Evolutionary conservation across 2,113 vertebrate genomes (phyloP).

Genomic region (Lagopus leucura): DNA sequence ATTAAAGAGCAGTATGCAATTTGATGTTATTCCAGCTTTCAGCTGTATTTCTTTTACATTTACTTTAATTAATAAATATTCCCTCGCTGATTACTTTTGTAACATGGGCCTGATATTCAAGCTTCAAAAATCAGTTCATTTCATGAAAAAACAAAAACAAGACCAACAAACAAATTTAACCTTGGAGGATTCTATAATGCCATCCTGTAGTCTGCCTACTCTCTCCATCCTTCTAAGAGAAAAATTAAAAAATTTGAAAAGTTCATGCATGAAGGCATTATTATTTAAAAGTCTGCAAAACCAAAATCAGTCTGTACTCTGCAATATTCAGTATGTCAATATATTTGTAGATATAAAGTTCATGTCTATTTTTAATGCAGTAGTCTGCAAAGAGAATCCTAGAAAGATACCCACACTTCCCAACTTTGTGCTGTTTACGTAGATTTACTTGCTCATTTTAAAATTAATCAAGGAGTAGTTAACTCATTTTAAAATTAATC

Average conservation of each 20-base stretch:
- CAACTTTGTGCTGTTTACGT: neutral
- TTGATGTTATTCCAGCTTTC: conserved; percentile 35
- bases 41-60: neutral
- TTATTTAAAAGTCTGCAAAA: neutral
- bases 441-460: neutral
- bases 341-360: neutral
- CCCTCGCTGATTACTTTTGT: neutral
- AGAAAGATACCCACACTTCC: neutral
- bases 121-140: conserved; percentile 12
- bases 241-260: neutral
- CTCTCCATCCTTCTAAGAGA: neutral
- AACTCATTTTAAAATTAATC: neutral
- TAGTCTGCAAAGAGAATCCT: neutral
- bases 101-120: conserved; percentile 20
- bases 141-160: neutral
- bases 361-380: neutral
- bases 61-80: conserved; percentile 24
- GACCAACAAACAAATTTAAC: neutral
- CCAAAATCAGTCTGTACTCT: neutral
- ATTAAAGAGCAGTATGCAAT: conserved; percentile 4
- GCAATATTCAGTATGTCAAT: neutral
- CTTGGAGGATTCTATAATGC: neutral
- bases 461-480: neutral
- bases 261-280: neutral
- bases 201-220: neutral